Evolutionary conservation across 2,113 vertebrate genomes (phyloP), one percentile per base, ranked within the genome.

Genomic region (Aegypius monachus): DNA sequence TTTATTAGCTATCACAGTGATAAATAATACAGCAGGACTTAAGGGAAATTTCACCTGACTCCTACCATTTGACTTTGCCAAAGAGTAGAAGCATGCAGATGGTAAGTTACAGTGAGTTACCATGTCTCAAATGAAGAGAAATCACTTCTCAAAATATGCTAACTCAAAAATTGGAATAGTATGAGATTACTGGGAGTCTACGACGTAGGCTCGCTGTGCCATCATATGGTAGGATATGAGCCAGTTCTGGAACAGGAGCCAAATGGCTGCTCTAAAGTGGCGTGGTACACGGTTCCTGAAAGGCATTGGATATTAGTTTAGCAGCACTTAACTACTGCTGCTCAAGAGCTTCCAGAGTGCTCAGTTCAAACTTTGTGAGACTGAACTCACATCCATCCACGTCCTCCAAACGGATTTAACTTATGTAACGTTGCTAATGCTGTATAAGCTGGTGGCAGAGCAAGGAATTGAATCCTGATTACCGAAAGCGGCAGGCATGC

Each of bases 191-290:
- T 38, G 13, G 22, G 47, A 74, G 10, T 32, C n/a, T 75, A 10
- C 1, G 0, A 47, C 0, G 0, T 32, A 42, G 93, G 38, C 6
- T 80, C 2, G 0, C 13, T 77, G 48, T 88, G 48, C 40, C 62
- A 42, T 90, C 81, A 26, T 45, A 74, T 67, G 38, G 42, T 27
- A 73, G 32, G 43, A 62, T 52, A 63, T 16, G 10, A 88, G 22
- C 47, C 50, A 71, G 16, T 71, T 91, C 77, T 86, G 45, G 13
- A 96, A 71, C 13, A 86, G 75, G 77, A 84, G 63, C 50, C 55
- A 93, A 74, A 84, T 17, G 10, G 9, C 25, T 86, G 11, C 47
- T 65, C 10, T 83, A 81, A 78, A 10, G 27, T 58, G 27, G 25
- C 36, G 45, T 25, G n/a, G 50, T 55, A 40, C 18, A 55, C 0